Conservation (phyloP, 1,140 invertebrate species). For the Oryctes rhinoceros region DNA sequence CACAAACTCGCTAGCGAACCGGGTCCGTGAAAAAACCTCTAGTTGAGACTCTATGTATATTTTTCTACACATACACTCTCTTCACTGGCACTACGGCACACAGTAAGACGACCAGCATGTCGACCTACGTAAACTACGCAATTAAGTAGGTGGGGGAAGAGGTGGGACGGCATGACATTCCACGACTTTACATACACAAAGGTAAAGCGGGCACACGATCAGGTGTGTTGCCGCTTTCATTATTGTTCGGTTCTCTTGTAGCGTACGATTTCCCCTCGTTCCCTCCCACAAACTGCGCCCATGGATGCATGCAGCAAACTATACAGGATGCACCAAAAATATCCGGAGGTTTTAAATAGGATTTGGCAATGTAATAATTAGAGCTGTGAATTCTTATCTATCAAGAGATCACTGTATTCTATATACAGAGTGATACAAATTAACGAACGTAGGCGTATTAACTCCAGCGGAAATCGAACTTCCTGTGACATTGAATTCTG, state of each 20-base stretch:
- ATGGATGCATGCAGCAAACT: no score
- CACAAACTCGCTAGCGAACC: not conserved
- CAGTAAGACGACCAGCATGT: not conserved
- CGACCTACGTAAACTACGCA: constrained; percentile 14
- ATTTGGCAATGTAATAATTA: no score
- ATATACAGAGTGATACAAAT: no score
- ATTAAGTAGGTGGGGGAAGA: constrained; percentile 48
- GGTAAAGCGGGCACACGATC: not conserved
- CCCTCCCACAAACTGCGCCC: no score
- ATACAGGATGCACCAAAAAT: no score
- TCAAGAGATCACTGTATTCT: no score
- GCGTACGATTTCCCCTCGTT: not conserved
- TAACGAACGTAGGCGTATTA: no score
- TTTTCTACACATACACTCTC: not conserved
- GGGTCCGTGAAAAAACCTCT: not conserved
- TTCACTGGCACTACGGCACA: not conserved
- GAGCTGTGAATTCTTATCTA: no score
- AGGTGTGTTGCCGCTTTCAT: constrained; percentile 36
- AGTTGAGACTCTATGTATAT: not conserved
- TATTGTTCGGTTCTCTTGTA: constrained; percentile 21
- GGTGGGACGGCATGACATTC: constrained; percentile 41
- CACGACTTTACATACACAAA: not conserved
- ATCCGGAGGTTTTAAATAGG: no score
- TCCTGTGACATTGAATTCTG: no score
- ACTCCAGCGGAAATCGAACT: no score